phyloP scores from a whole-genome alignment of 2,888 invertebrate genomes.

The Melanostoma mellinum region DNA sequence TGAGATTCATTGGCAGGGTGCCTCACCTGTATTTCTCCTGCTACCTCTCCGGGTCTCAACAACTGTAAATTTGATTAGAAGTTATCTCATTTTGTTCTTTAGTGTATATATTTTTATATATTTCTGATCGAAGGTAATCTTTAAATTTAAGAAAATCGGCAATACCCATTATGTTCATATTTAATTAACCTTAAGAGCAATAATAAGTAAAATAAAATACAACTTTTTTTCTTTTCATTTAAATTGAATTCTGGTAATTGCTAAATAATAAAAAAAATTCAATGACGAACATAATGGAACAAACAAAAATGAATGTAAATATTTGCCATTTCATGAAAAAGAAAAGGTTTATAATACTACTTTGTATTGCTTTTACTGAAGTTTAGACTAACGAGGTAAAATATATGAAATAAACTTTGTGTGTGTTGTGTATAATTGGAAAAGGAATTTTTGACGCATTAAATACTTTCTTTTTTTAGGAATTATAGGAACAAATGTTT shows the following conservation, averaged over 20 bases:
- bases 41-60: conserved; percentile 91
- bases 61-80: conserved; percentile 78
- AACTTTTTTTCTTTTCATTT: too few species aligned
- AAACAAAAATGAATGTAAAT: too few species aligned
- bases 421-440: conserved; percentile 24
- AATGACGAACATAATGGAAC: too few species aligned
- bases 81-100: conserved; percentile 74
- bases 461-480: background rate
- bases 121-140: conserved; percentile 19
- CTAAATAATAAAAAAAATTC: too few species aligned
- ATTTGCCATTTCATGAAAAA: too few species aligned
- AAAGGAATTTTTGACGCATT: conserved; percentile 22
- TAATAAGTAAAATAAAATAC: too few species aligned
- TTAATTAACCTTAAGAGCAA: too few species aligned
- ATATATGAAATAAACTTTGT: background rate
- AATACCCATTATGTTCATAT: too few species aligned
- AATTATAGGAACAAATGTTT: background rate
- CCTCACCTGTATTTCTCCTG: conserved; percentile 87
- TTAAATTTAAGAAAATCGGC: conserved; percentile 10
- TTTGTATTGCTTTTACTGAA: background rate
- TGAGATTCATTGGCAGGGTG: conserved; percentile 55
- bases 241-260: too few species aligned
- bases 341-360: too few species aligned
- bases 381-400: background rate
- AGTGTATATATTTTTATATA: conserved; percentile 27